A percentile compares a stretch with the other conserved stretches of the same genome.
Conservation (phyloP, 2,113 vertebrate genomes). For the Fulmarus glacialis region DNA sequence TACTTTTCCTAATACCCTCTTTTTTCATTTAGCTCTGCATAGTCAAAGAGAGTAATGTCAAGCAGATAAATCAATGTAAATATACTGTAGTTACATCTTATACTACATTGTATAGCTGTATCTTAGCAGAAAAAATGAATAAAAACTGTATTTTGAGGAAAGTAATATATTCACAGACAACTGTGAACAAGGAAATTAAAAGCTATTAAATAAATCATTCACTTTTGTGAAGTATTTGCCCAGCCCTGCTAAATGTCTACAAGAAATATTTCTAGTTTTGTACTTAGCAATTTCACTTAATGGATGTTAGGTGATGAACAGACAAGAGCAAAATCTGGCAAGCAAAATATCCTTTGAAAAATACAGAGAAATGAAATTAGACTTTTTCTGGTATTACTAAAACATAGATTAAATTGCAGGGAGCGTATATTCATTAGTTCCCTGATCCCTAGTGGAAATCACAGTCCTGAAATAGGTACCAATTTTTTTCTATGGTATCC, state of each 20-base stretch:
- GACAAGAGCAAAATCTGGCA: neutral
- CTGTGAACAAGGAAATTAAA: neutral
- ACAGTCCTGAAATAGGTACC: neutral
- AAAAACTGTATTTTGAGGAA: neutral
- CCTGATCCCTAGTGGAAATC: neutral
- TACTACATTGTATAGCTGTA: neutral
- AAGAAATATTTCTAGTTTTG: constrained; percentile 5
- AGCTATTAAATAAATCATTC: neutral
- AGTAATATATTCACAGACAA: neutral
- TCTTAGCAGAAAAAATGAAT: neutral
- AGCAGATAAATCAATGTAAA: neutral
- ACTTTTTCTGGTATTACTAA: neutral
- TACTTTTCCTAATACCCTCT: neutral
- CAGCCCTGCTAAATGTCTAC: neutral
- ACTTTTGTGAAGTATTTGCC: neutral
- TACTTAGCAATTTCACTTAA: neutral
- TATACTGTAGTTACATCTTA: neutral
- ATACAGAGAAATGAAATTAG: neutral
- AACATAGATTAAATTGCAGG: neutral
- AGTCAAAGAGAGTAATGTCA: neutral
- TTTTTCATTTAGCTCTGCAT: neutral
- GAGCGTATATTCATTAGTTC: neutral
- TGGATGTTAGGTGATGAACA: neutral
- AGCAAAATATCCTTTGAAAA: neutral
- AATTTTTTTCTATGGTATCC: neutral